phyloP scores from a whole-genome alignment of 2,113 vertebrate genomes.

The Anoura caudifer region DNA sequence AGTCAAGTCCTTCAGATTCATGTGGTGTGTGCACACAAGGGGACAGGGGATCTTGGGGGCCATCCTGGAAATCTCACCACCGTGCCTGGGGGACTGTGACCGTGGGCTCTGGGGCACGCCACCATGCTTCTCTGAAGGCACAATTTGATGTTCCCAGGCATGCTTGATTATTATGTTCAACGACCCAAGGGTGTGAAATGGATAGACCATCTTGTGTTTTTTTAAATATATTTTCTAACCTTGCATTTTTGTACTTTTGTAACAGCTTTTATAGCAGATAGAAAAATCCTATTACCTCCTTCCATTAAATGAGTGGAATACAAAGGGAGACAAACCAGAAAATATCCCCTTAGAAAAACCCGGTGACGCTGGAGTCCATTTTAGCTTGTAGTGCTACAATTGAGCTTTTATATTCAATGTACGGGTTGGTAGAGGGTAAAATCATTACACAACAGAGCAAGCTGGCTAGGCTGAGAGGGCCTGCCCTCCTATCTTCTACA shows the following conservation, averaged over 20 bases:
- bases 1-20: neutral
- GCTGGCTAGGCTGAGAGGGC: neutral
- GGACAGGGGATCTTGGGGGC: neutral
- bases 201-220: conserved; percentile 28
- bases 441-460: neutral
- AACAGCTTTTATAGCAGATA: conserved; percentile 20
- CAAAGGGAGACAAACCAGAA: conserved; percentile 29
- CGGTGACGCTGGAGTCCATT: neutral
- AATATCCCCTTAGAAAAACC: conserved; percentile 41
- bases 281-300: conserved; percentile 37
- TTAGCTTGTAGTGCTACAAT: neutral
- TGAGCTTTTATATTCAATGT: conserved; percentile 42
- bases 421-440: conserved; percentile 9
- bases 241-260: neutral
- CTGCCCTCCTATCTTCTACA: neutral
- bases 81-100: neutral
- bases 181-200: neutral
- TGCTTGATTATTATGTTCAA: neutral
- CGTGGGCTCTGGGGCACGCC: neutral
- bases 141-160: neutral
- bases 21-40: fast-evolving
- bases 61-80: neutral
- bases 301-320: conserved; percentile 44
- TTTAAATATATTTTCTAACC: conserved; percentile 40
- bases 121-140: neutral